Evolutionary conservation across 2,113 vertebrate species (phyloP), one percentile per base, ranked within the genome.

Genomic region (Euleptes europaea): DNA sequence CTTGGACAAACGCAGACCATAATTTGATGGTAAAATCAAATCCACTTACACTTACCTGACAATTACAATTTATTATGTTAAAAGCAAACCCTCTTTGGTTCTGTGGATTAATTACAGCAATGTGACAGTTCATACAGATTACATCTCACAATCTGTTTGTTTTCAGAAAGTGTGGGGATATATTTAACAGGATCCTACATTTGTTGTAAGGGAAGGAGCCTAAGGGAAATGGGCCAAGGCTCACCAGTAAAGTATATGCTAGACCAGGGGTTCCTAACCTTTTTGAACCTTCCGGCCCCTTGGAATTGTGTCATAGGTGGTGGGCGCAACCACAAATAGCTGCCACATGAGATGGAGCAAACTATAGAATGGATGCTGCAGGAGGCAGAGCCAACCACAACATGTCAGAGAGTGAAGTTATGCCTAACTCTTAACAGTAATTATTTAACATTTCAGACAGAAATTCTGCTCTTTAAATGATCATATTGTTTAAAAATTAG

Each of bases 41-140:
- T 80, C 40, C 49, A 57, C 49, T 78, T 71, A 60, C n/a, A 35
- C 14, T 78, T 79, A 85, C 26, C 67, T 35, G 40, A 47, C n/a
- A 85, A 80, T 73, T 84, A 33, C 4, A 77, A 47, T 67, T 85
- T 63, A 47, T 65, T 78, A 12, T 85, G 21, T 40, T 63, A 71
- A 79, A 69, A 33, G 28, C 67, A 33, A 47, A 33, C 2, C 38
- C 19, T 33, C 11, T 63, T 70, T 42, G 65, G 73, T 44, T 66
- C 33, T 51, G 17, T 67, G 60, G 77, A 84, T 67, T 84, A 49
- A 69, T 54, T 33, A 78, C 71, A 54, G 19, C 14, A 31, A 72
- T 79, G 35, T 26, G 19, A 38, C 26, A 60, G 13, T 60, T 79
- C 51, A 47, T 71, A 31, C 51, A 72, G 67, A 47, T 71, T 79